These are phyloP conservation scores for Drosophila mayri DNA, from an alignment of 1,140 invertebrate genomes.

Conservation along the genomic window DNA sequence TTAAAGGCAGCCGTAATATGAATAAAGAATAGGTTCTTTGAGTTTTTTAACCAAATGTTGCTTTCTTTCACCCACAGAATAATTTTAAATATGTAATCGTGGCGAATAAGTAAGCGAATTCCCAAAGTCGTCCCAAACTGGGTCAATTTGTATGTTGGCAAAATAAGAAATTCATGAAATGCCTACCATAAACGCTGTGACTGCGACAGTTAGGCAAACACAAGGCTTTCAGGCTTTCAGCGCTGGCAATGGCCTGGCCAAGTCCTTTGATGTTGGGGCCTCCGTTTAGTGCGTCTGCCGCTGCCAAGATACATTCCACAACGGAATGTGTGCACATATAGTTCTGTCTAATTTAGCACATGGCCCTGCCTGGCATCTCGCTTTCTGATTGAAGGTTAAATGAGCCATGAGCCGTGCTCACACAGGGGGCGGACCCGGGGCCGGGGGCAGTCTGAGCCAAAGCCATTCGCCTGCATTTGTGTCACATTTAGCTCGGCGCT, in stretches of 20 bases:
- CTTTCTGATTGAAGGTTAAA: slow-evolving; percentile 81
- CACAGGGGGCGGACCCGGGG: slow-evolving; percentile 9
- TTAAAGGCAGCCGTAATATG: background rate
- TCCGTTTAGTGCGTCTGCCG: slow-evolving; percentile 37
- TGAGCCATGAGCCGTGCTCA: slow-evolving; percentile 62
- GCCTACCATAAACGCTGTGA: slow-evolving; percentile 31
- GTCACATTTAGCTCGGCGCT: slow-evolving; percentile 37
- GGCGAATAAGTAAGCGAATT: slow-evolving; percentile 11
- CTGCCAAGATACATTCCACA: slow-evolving; percentile 48
- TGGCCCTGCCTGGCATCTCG: slow-evolving; percentile 48
- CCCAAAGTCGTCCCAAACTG: slow-evolving; percentile 5
- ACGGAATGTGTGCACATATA: slow-evolving; percentile 30
- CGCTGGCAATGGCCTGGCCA: slow-evolving; percentile 49
- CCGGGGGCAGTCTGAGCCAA: slow-evolving; percentile 22
- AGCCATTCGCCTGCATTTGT: slow-evolving; percentile 53
- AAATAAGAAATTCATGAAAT: slow-evolving; percentile 23
- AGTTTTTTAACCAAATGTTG: background rate
- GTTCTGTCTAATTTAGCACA: slow-evolving; percentile 71
- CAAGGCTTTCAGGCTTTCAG: slow-evolving; percentile 46
- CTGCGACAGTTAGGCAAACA: slow-evolving; percentile 45
- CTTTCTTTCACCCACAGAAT: background rate
- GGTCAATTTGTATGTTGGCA: slow-evolving; percentile 23
- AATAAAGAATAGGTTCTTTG: background rate
- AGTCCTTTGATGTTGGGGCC: slow-evolving; percentile 50
- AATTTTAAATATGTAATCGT: slow-evolving; percentile 9